These are phyloP conservation scores for Homalodisca vitripennis DNA, from an alignment of 1,140 invertebrate genomes.

Conservation along the genomic window DNA sequence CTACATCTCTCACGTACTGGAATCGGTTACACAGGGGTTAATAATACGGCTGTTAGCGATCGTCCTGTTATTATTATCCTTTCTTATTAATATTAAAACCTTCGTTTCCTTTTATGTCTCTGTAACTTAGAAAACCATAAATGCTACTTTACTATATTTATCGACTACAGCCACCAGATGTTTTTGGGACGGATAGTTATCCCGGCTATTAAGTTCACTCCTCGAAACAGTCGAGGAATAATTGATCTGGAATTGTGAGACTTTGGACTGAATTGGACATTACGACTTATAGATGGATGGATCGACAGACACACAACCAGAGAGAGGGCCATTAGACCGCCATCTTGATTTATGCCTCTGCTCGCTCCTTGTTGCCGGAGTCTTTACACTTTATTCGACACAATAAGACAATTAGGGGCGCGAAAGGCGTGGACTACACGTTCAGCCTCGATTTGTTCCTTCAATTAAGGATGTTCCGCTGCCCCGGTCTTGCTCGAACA, in stretches of 20 bases:
- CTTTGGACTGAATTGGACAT: slow-evolving; percentile 10
- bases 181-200: neutral
- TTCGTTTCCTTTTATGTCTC: too few relatives aligned
- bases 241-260: slow-evolving; percentile 8
- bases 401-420: slow-evolving; percentile 10
- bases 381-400: slow-evolving; percentile 13
- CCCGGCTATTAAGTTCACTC: slow-evolving; percentile 4
- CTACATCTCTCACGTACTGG: too few relatives aligned
- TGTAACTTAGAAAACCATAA: too few relatives aligned
- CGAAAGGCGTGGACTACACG: neutral
- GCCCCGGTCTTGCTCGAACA: neutral
- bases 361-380: neutral
- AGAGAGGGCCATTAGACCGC: neutral
- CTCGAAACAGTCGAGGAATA: neutral
- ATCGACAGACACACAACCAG: neutral
- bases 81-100: too few relatives aligned
- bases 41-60: too few relatives aligned
- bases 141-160: too few relatives aligned
- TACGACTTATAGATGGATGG: neutral
- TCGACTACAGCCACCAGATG: too few relatives aligned
- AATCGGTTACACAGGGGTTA: too few relatives aligned
- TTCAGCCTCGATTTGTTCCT: slow-evolving; percentile 4
- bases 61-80: too few relatives aligned
- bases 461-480: slow-evolving; percentile 3
- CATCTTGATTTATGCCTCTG: slow-evolving; percentile 7